Percentiles rank a stretch among this genome's conserved stretches.
phyloP scores from a whole-genome alignment of 2,797 vertebrate genomes.

The Aulostomus chinensis region DNA sequence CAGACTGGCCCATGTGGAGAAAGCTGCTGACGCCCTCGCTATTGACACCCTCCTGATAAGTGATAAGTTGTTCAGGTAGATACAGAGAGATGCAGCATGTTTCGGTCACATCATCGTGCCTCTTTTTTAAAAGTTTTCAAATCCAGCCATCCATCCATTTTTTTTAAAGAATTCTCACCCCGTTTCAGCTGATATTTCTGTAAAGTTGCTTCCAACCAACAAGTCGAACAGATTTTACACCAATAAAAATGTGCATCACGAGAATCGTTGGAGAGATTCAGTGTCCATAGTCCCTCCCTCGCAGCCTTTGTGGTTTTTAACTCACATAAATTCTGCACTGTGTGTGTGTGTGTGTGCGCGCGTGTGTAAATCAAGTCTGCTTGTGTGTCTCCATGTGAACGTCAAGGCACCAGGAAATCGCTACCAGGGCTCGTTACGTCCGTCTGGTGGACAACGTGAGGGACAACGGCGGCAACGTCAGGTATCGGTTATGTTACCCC shows the following conservation, averaged over 20 bases:
- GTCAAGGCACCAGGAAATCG: slow-evolving; percentile 79
- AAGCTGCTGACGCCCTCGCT: slow-evolving; percentile 77
- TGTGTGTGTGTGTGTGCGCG: too few relatives aligned
- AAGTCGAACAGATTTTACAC: too few relatives aligned
- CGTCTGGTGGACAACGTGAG: slow-evolving; percentile 86
- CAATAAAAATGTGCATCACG: too few relatives aligned
- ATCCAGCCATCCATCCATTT: not conserved
- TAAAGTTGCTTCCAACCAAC: too few relatives aligned
- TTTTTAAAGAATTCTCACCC: too few relatives aligned
- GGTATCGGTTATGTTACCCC: slow-evolving; percentile 50
- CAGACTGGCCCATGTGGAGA: slow-evolving; percentile 83
- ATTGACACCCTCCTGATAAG: slow-evolving; percentile 86
- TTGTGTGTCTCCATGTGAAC: not conserved
- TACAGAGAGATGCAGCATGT: not conserved
- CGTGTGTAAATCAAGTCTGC: not conserved
- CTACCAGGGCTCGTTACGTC: slow-evolving; percentile 84
- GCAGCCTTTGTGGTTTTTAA: too few relatives aligned
- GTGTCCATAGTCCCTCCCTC: too few relatives aligned
- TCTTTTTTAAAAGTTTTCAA: too few relatives aligned
- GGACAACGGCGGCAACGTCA: slow-evolving; percentile 81
- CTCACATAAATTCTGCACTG: too few relatives aligned
- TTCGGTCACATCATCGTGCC: too few relatives aligned
- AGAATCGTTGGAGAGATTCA: too few relatives aligned
- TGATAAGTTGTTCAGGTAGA: slow-evolving; percentile 87
- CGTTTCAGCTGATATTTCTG: too few relatives aligned